Evolutionary conservation across 2,888 invertebrate genomes (phyloP).

Genomic region (Schrankia costaestrigalis): DNA sequence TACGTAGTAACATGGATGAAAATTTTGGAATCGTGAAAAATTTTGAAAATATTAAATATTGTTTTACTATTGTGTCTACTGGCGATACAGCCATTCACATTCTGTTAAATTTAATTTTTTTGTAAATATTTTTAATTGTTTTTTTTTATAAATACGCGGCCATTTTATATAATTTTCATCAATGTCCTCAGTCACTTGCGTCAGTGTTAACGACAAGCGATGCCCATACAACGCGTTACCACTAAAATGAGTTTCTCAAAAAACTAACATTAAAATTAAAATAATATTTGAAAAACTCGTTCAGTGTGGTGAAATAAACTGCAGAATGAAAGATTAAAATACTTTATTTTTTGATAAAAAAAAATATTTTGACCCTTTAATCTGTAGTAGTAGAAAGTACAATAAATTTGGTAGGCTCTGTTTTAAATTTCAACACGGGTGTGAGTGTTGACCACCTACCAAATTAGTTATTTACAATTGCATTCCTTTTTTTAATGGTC

Average conservation of each 20-base stretch:
- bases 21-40: too few species aligned
- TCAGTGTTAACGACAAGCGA: slow-evolving; percentile 79
- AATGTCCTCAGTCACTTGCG: slow-evolving; percentile 49
- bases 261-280: slow-evolving; percentile 12
- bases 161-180: slow-evolving; percentile 27
- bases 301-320: slow-evolving; percentile 37
- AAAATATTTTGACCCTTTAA: slow-evolving; percentile 16
- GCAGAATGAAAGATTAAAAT: slow-evolving; percentile 30
- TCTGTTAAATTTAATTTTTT: neutral
- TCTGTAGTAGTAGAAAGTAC: slow-evolving; percentile 36
- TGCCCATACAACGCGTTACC: slow-evolving; percentile 74
- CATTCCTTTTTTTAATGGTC: slow-evolving; percentile 61
- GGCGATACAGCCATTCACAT: too few species aligned
- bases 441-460: slow-evolving; percentile 67
- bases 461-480: slow-evolving; percentile 75
- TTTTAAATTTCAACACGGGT: slow-evolving; percentile 55
- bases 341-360: slow-evolving; percentile 18
- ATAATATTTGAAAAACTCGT: slow-evolving; percentile 42
- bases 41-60: neutral
- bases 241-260: slow-evolving; percentile 32
- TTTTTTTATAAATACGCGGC: neutral
- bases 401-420: slow-evolving; percentile 63
- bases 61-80: too few species aligned
- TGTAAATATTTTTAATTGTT: neutral
- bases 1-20: slow-evolving; percentile 29